Conservation (phyloP, 2,888 invertebrate species). For the Gasteruption jaculator region DNA sequence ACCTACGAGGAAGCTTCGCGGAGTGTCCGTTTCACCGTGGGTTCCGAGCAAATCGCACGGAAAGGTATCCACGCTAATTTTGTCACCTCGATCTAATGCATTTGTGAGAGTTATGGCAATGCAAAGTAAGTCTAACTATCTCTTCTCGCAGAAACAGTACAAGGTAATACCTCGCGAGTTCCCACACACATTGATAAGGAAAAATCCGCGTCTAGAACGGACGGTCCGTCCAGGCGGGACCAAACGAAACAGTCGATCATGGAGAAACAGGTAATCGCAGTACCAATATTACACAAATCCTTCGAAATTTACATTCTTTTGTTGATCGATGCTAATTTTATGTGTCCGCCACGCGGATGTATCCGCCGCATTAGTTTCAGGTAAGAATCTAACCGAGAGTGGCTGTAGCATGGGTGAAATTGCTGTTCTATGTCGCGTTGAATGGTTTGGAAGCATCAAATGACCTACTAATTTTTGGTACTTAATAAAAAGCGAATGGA, state of each 20-base stretch:
- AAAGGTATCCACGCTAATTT: constrained; percentile 35
- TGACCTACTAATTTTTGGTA: too few relatives aligned
- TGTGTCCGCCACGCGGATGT: too few relatives aligned
- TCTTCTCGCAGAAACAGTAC: constrained; percentile 28
- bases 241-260: constrained; percentile 61
- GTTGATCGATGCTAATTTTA: too few relatives aligned
- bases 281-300: not conserved
- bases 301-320: constrained; percentile 5
- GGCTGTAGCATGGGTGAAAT: too few relatives aligned
- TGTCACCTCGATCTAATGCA: too few relatives aligned
- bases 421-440: too few relatives aligned
- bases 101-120: too few relatives aligned
- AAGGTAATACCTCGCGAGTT: constrained; percentile 33
- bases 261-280: constrained; percentile 73
- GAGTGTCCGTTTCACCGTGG: constrained; percentile 46
- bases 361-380: constrained; percentile 31
- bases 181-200: constrained; percentile 44
- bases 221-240: constrained; percentile 45
- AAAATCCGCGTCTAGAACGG: constrained; percentile 46
- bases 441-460: too few relatives aligned
- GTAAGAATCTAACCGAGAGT: too few relatives aligned
- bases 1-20: constrained; percentile 42
- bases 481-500: too few relatives aligned
- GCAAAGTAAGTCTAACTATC: too few relatives aligned
- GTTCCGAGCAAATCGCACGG: constrained; percentile 38